phyloP scores from a whole-genome alignment of 1,140 invertebrate genomes.

The Agrypnia vestita region DNA sequence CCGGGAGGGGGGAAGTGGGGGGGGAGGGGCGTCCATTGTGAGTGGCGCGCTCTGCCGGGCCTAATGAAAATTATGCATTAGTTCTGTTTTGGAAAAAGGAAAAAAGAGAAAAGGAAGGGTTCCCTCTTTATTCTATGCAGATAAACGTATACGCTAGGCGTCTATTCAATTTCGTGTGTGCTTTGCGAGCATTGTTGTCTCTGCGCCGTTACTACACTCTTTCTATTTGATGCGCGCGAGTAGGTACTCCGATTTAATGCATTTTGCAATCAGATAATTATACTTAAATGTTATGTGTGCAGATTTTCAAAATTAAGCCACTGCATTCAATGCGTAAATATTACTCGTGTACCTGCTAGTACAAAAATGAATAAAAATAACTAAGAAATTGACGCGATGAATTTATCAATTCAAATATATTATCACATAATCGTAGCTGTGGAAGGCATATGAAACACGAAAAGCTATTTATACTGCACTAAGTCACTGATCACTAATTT shows the following conservation, averaged over 20 bases:
- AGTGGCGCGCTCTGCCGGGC: conserved; percentile 57
- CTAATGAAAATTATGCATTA: conserved; percentile 62
- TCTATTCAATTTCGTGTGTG: conserved; percentile 52
- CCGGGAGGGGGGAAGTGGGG: neutral
- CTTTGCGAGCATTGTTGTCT: conserved; percentile 38
- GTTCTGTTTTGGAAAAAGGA: conserved; percentile 56
- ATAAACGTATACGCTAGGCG: conserved; percentile 35
- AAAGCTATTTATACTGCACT: no score
- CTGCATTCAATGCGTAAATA: no score
- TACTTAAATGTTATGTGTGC: no score
- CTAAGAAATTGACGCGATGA: no score
- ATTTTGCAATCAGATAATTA: conserved; percentile 19
- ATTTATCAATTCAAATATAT: no score
- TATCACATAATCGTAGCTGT: no score
- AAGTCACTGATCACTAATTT: no score
- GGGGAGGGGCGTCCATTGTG: conserved; percentile 44
- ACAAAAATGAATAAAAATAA: no score
- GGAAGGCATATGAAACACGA: no score
- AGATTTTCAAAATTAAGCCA: no score
- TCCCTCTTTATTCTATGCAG: conserved; percentile 35
- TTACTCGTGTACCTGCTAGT: no score
- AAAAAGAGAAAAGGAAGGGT: conserved; percentile 44
- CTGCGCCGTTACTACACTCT: neutral
- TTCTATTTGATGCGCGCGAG: conserved; percentile 14
- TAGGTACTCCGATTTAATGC: conserved; percentile 11